phyloP scores from a whole-genome alignment of 1,140 invertebrate species.

The Drosophila pandora region DNA sequence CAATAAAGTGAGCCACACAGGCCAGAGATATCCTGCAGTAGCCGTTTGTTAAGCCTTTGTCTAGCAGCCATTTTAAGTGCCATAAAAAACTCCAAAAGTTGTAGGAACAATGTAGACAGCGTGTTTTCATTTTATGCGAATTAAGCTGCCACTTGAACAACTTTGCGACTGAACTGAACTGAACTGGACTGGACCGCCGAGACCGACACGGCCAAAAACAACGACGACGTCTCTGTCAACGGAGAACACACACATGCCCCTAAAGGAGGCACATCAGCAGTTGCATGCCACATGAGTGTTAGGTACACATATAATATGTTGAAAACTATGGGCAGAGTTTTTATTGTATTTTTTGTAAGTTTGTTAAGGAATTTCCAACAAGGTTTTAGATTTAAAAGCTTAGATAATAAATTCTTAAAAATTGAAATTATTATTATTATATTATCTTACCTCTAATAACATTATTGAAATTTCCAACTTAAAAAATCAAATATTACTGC shows the following conservation, averaged over 20 bases:
- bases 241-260: constrained; percentile 36
- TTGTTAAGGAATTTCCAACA: background rate
- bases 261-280: constrained; percentile 15
- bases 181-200: constrained; percentile 60
- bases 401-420: too few species aligned
- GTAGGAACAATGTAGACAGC: constrained; percentile 83
- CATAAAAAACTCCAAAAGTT: constrained; percentile 82
- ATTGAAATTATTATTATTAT: too few species aligned
- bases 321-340: background rate
- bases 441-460: too few species aligned
- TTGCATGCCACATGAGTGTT: constrained; percentile 30
- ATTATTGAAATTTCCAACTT: too few species aligned
- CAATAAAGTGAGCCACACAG: constrained; percentile 11
- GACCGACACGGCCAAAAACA: constrained; percentile 29
- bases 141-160: constrained; percentile 83
- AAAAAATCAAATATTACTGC: constrained; percentile 23
- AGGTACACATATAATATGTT: constrained; percentile 16
- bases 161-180: constrained; percentile 53
- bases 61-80: constrained; percentile 81
- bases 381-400: background rate
- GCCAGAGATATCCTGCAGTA: constrained; percentile 45
- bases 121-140: constrained; percentile 83
- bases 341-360: constrained; percentile 10
- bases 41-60: constrained; percentile 74
- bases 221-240: constrained; percentile 31